Base-by-base conservation (phyloP, 2,888 invertebrate species). In the Gryllus longicercus region DNA sequence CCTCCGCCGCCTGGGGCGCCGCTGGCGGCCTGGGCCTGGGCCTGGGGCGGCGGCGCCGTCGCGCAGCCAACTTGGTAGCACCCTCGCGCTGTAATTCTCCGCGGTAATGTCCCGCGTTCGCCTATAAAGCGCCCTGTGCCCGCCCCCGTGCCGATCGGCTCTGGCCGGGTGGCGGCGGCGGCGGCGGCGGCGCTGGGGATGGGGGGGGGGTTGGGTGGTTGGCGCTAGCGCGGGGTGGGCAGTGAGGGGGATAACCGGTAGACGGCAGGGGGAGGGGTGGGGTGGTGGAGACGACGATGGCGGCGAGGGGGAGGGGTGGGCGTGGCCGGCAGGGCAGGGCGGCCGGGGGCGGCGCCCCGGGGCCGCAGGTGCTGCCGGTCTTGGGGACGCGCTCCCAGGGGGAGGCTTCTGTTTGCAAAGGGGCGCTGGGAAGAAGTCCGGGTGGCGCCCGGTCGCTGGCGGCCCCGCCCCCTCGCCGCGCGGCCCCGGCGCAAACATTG, bases 71-170 rank as follows among this genome's bases (percentile, higher is more conserved):
- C 63, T 63, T 63, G 5, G 16, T n/a, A n/a, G n/a, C 63, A 16
- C 63, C 63, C 63, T 63, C 63, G 16, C 63, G n/a, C 63, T 63
- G 63, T 63, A 63, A 63, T 63, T 63, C 63, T 63, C 63, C n/a
- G 14, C 63, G 16, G 63, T 63, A 63, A 63, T 63, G 63, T 63
- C 63, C 63, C n/a, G 63, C 63, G n/a, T 38, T 38, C 16, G 63
- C 14, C 63, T 63, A 63, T 63, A 63, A 63, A 63, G 63, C 63
- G 63, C 63, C 63, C 16, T 18, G 63, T 12, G 14, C n/a, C 12
- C 63, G 2, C 63, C 14, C 63, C 11, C 4, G 38, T 1, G 14
- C 16, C 16, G 14, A 14, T 18, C 63, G n/a, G 63, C 16, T 63
- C 16, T 63, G 14, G 4, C 63, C 14, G 11, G 11, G 14, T 1